Evolutionary conservation across 2,888 invertebrate genomes (phyloP), one percentile per base, ranked within the genome.

Genomic region (Trypoxylon attenuatum): DNA sequence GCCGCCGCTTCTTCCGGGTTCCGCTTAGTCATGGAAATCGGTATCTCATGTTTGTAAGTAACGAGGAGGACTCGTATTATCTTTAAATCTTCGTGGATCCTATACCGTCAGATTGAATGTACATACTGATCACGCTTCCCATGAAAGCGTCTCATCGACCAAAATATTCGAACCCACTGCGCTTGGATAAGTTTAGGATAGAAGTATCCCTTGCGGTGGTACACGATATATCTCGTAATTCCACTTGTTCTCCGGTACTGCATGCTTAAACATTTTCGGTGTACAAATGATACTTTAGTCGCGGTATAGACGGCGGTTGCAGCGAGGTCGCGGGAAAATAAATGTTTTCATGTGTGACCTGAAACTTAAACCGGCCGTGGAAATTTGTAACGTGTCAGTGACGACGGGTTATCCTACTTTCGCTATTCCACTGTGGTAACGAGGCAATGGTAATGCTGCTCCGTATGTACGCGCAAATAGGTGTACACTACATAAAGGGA

Each of bases 41-140:
- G 66, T 68, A 60, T 5, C 15, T 38, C 33, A 43, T 25, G 49
- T 33, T 56, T 56, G 38, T 52, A 60, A 68, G 60, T 66, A 33
- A 33, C 33, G 33, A 33, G n/a, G 33, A 33, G 33, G 33, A 33
- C 33, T 13, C 33, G n/a, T 10, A 33, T 33, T 33, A 33, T 33
- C 33, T 33, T 10, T 33, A 33, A 33, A 33, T 33, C 33, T 33
- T 33, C n/a, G 33, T 13, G 33, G n/a, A 33, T 33, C 33, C 33
- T 33, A 10, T 13, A 13, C 33, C n/a, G 33, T n/a, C n/a, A 33
- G 33, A 33, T 33, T 33, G 33, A 13, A 33, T 33, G 33, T 13
- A 13, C 33, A 33, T 33, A 33, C 33, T 13, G 33, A 33, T 33
- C 27, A n/a, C 27, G n/a, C 27, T 27, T n/a, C n/a, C n/a, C n/a